A percentile compares a stretch with the other conserved stretches of the same genome.
Conservation (phyloP, 2,113 vertebrate genomes). For the Leucopsar rothschildi region DNA sequence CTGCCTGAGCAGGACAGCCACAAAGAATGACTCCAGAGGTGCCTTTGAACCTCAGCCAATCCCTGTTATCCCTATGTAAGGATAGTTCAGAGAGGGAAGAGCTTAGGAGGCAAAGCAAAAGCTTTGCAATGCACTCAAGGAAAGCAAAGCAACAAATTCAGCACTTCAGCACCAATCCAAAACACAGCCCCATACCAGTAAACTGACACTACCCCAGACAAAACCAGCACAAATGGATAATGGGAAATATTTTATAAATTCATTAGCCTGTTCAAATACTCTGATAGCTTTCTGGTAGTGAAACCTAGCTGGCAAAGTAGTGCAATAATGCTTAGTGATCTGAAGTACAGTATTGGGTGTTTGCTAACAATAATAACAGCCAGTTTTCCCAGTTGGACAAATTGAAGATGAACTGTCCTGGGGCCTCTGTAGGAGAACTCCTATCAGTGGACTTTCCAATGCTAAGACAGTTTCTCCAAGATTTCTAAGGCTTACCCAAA, state of each 20-base stretch:
- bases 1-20: neutral
- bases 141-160: neutral
- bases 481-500: neutral
- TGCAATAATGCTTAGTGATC: neutral
- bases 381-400: neutral
- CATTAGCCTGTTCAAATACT: neutral
- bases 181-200: neutral
- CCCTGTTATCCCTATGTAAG: neutral
- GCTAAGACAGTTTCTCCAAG: neutral
- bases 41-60: neutral
- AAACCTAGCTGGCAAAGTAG: neutral
- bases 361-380: neutral
- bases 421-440: neutral
- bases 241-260: neutral
- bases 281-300: neutral
- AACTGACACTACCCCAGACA: neutral
- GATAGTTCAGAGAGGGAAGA: neutral
- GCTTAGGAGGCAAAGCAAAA: neutral
- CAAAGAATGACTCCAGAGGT: neutral
- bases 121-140: neutral
- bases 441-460: constrained; percentile 11
- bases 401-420: neutral
- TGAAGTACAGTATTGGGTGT: neutral
- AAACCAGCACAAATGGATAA: neutral
- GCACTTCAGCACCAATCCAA: neutral